Evolutionary conservation across 2,888 invertebrate species (phyloP).

Genomic region (Protophormia terraenovae): DNA sequence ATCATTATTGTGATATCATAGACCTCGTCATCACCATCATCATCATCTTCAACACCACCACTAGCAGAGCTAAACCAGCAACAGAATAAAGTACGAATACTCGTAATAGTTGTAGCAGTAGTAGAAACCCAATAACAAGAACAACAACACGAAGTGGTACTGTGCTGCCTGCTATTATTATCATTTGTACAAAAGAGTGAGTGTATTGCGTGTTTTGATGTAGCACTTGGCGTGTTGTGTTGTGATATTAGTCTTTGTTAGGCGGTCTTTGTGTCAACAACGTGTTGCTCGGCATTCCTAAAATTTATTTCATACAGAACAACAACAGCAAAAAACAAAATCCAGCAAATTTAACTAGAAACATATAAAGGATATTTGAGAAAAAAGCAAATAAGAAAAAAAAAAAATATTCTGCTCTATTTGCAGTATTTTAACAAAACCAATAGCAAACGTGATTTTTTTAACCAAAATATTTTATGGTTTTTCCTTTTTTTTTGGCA

Average conservation of each 20-base stretch:
- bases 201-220: conserved; percentile 65
- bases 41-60: conserved; percentile 66
- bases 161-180: conserved; percentile 42
- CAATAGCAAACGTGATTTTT: conserved; percentile 19
- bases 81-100: conserved; percentile 44
- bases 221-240: conserved; percentile 64
- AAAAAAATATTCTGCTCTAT: neutral
- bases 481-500: neutral
- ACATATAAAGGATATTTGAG: conserved; percentile 25
- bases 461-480: conserved; percentile 1
- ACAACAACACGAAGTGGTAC: conserved; percentile 30
- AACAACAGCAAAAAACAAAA: conserved; percentile 44
- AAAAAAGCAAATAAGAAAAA: neutral
- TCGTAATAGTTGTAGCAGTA: conserved; percentile 49
- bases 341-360: neutral
- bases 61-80: conserved; percentile 60
- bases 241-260: conserved; percentile 77
- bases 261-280: conserved; percentile 80
- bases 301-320: conserved; percentile 18
- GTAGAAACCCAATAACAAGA: conserved; percentile 70
- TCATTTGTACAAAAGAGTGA: conserved; percentile 57
- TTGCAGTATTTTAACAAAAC: neutral
- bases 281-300: conserved; percentile 75
- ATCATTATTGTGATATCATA: conserved; percentile 54
- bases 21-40: conserved; percentile 8